Conservation (phyloP, 2,113 vertebrate genomes). For the Antechinus stuartii region DNA sequence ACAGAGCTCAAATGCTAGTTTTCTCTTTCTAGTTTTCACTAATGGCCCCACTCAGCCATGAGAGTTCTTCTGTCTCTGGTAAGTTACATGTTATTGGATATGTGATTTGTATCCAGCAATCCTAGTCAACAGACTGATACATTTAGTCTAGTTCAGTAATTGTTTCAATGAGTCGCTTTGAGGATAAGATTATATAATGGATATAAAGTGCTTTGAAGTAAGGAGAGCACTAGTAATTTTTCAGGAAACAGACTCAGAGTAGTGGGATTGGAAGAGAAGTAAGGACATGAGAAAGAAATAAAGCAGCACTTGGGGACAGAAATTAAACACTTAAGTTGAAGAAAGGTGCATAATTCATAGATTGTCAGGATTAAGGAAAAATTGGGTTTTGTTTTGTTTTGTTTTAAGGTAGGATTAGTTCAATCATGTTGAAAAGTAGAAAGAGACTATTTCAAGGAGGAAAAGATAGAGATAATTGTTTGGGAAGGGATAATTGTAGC, state of each 20-base stretch:
- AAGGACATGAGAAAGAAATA: neutral
- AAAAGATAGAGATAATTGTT: neutral
- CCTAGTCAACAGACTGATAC: neutral
- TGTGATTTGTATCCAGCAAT: neutral
- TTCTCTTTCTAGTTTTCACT: neutral
- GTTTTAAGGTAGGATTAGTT: neutral
- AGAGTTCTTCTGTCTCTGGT: neutral
- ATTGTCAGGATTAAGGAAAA: neutral
- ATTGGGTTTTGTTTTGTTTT: neutral
- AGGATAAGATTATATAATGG: neutral
- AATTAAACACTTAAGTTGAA: neutral
- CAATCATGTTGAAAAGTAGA: neutral
- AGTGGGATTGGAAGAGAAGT: neutral
- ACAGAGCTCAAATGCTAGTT: neutral
- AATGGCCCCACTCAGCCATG: neutral
- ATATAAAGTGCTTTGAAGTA: neutral
- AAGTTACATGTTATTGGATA: neutral
- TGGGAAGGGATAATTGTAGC: neutral
- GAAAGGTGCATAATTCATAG: neutral
- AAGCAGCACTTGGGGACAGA: neutral
- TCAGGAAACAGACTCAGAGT: neutral
- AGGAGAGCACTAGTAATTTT: neutral
- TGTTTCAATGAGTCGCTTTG: neutral
- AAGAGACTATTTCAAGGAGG: neutral
- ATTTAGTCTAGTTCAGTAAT: neutral